These are phyloP conservation scores for Erebia epiphron DNA, from an alignment of 2,888 invertebrate species.

Conservation along the genomic window DNA sequence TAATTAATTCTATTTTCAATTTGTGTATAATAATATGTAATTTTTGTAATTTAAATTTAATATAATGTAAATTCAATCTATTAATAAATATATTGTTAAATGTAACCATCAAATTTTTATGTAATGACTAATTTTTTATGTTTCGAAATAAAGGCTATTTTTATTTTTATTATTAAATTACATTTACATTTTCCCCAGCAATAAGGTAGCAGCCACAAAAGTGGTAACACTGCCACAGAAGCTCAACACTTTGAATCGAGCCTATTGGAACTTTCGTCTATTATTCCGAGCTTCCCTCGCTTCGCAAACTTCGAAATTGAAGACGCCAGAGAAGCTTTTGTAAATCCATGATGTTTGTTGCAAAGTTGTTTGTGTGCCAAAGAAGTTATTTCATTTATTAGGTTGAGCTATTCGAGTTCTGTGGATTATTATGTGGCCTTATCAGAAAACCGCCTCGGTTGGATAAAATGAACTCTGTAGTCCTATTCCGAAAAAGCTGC, in stretches of 20 bases:
- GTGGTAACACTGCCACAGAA: constrained; percentile 1
- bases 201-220: not conserved
- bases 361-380: constrained; percentile 20
- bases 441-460: constrained; percentile 2
- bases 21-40: too few relatives aligned
- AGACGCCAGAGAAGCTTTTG: constrained; percentile 48
- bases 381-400: constrained; percentile 25
- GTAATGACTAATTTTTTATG: too few relatives aligned
- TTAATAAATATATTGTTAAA: too few relatives aligned
- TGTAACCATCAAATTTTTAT: too few relatives aligned
- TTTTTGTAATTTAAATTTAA: too few relatives aligned
- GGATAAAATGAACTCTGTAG: not conserved
- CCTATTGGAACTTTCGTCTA: constrained; percentile 66
- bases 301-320: constrained; percentile 50
- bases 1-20: too few relatives aligned
- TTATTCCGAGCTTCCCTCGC: constrained; percentile 58
- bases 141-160: too few relatives aligned
- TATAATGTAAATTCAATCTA: too few relatives aligned
- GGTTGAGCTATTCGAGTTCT: not conserved
- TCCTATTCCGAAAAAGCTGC: too few relatives aligned
- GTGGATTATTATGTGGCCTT: constrained; percentile 2
- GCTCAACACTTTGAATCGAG: constrained; percentile 21
- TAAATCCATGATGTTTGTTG: constrained; percentile 38
- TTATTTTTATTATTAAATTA: too few relatives aligned
- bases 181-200: not conserved